These are phyloP conservation scores for Xylocopa sonorina DNA, from an alignment of 1,140 invertebrate genomes.

Conservation along the genomic window DNA sequence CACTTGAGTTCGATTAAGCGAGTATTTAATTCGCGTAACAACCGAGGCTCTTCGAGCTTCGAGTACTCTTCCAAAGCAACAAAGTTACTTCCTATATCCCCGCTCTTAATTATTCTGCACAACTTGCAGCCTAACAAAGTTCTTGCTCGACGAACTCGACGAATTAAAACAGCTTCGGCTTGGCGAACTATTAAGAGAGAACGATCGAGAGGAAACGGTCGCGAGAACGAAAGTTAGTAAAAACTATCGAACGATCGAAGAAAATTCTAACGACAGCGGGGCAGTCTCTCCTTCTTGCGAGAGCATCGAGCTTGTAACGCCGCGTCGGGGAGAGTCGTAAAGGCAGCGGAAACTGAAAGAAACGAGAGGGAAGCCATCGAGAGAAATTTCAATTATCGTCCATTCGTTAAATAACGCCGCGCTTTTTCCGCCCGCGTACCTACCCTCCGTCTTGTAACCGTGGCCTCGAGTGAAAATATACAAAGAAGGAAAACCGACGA, in stretches of 20 bases:
- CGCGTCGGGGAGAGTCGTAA: too few species aligned
- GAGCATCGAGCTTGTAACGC: neutral
- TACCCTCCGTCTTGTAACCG: too few species aligned
- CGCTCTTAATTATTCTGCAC: too few species aligned
- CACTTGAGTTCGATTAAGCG: too few species aligned
- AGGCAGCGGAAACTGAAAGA: slow-evolving; percentile 27
- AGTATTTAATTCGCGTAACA: too few species aligned
- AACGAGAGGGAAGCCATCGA: slow-evolving; percentile 5
- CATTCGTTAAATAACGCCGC: slow-evolving; percentile 31
- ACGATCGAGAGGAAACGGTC: neutral
- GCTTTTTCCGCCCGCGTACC: neutral
- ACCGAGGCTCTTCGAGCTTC: too few species aligned
- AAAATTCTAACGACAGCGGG: neutral
- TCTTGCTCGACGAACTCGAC: neutral
- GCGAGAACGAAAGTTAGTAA: neutral
- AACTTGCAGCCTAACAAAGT: too few species aligned
- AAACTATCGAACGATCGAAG: neutral
- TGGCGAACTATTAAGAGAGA: neutral
- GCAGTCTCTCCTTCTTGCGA: neutral
- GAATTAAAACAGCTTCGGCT: neutral
- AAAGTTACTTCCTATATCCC: too few species aligned
- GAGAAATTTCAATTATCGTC: slow-evolving; percentile 56
- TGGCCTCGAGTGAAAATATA: neutral
- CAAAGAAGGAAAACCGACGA: neutral
- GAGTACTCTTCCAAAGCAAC: too few species aligned